A percentile compares a stretch with the other conserved stretches of the same genome.
Conservation (phyloP, 2,888 invertebrate species). For the Electrophaes corylata region DNA sequence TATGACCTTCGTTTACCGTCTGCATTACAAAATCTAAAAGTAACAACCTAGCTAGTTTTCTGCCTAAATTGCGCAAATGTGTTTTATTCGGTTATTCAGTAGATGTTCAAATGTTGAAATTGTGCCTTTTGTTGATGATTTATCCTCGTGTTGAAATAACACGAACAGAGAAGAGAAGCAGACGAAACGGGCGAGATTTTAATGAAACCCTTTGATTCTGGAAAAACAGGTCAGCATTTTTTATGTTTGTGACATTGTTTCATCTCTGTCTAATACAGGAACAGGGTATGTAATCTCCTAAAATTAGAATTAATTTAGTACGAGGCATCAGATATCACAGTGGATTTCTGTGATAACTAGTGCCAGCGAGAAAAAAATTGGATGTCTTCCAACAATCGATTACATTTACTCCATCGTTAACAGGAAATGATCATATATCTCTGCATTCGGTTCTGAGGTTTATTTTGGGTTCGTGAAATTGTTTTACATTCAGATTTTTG, state of each 20-base stretch:
- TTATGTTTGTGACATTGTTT: slow-evolving; percentile 38
- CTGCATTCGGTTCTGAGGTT: slow-evolving; percentile 50
- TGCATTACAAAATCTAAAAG: slow-evolving; percentile 31
- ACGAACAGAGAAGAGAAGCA: slow-evolving; percentile 24
- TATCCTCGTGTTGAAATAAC: slow-evolving; percentile 14
- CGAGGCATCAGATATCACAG: slow-evolving; percentile 72
- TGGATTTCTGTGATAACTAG: slow-evolving; percentile 59
- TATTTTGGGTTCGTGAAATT: slow-evolving; percentile 48
- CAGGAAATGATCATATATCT: slow-evolving; percentile 68
- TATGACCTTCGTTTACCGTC: slow-evolving; percentile 58
- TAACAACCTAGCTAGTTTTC: background rate
- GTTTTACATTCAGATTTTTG: slow-evolving; percentile 42
- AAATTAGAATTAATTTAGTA: slow-evolving; percentile 75
- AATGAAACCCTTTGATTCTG: slow-evolving; percentile 36
- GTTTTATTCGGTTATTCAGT: background rate
- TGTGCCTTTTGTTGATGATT: slow-evolving; percentile 8
- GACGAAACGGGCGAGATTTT: slow-evolving; percentile 31
- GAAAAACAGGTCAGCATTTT: slow-evolving; percentile 28
- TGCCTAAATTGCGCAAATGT: background rate
- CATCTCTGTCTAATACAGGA: slow-evolving; percentile 39
- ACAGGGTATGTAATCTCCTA: slow-evolving; percentile 60
- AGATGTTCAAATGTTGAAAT: background rate
- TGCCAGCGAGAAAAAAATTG: slow-evolving; percentile 72
- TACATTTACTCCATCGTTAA: slow-evolving; percentile 72
- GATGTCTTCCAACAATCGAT: slow-evolving; percentile 77